Percentiles rank a stretch among this genome's conserved stretches.
phyloP scores from a whole-genome alignment of 2,888 invertebrate genomes.

The Microctonus aethiopoides region DNA sequence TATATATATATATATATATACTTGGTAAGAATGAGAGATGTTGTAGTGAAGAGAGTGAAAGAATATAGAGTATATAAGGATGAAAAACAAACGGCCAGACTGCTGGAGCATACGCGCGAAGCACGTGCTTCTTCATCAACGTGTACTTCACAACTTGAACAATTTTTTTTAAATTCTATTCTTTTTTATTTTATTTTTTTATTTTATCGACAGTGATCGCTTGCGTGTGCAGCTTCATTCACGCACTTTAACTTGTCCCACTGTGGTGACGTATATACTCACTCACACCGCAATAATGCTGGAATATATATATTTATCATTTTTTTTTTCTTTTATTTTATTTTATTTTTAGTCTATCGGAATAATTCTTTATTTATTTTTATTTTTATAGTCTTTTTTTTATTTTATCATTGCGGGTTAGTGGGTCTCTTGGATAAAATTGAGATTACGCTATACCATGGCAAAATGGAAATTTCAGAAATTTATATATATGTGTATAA shows the following conservation, averaged over 20 bases:
- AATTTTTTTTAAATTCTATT: constrained; percentile 20
- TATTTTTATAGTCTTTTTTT: constrained; percentile 6
- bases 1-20: constrained; percentile 8
- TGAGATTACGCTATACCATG: background rate
- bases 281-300: too few species aligned
- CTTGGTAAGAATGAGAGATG: background rate
- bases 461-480: background rate
- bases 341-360: background rate
- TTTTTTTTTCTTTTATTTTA: background rate
- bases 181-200: constrained; percentile 12
- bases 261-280: too few species aligned
- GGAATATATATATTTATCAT: too few species aligned
- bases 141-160: constrained; percentile 21
- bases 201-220: constrained; percentile 6
- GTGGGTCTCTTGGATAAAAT: background rate
- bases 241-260: too few species aligned
- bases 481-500: background rate
- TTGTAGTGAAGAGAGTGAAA: background rate
- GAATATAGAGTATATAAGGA: constrained; percentile 1
- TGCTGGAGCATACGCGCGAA: constrained; percentile 34
- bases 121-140: constrained; percentile 40
- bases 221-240: too few species aligned
- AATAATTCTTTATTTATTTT: background rate
- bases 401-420: background rate
- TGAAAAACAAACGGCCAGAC: constrained; percentile 24